phyloP scores from a whole-genome alignment of 2,797 vertebrate species.

The Urosaurus nigricauda region DNA sequence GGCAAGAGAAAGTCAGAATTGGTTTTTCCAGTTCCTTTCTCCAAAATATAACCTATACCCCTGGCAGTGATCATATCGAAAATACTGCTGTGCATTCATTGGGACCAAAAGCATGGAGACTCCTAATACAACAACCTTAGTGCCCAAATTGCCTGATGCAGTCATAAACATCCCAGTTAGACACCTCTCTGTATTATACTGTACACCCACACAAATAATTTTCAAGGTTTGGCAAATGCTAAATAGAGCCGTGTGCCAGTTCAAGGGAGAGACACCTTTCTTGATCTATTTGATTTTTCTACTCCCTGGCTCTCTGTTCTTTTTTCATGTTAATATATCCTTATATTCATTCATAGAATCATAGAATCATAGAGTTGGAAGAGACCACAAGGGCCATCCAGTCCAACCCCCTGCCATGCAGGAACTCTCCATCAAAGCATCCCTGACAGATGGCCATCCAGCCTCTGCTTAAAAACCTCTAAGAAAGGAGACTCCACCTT shows the following conservation, averaged over 20 bases:
- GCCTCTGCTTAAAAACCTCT: too few relatives aligned
- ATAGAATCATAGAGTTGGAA: too few relatives aligned
- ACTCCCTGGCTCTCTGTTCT: constrained; percentile 21
- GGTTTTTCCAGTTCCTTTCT: too few relatives aligned
- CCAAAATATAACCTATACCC: too few relatives aligned
- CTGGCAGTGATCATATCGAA: too few relatives aligned
- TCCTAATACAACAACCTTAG: constrained; percentile 18
- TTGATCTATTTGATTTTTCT: background rate
- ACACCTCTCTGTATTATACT: constrained; percentile 19
- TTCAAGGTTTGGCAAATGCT: constrained; percentile 3
- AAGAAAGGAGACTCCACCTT: too few relatives aligned
- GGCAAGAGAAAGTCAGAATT: too few relatives aligned
- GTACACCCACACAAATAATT: background rate
- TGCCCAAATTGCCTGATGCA: constrained; percentile 32
- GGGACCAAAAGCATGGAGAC: background rate
- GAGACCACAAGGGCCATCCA: too few relatives aligned
- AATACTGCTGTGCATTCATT: background rate
- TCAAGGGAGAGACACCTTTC: background rate
- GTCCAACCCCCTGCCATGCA: too few relatives aligned
- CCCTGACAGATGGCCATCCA: too few relatives aligned
- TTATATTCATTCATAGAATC: background rate
- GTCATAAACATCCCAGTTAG: background rate
- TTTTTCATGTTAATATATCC: background rate
- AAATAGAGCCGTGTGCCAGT: background rate
- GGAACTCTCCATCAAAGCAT: too few relatives aligned